Conservation (phyloP, 2,888 invertebrate genomes). For the Caenorhabditis macrosperma region DNA sequence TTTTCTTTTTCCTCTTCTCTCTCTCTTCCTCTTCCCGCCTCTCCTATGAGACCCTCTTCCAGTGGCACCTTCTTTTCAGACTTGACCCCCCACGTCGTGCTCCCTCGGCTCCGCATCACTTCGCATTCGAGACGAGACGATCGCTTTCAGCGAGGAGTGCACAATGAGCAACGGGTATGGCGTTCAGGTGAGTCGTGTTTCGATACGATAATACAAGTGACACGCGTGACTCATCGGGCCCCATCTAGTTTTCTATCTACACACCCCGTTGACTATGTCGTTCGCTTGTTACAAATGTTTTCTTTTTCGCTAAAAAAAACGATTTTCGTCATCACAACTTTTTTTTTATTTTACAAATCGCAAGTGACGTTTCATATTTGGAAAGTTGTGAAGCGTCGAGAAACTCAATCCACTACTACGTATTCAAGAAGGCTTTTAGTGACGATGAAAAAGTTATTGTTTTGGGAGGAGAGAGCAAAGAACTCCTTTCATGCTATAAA, state of each 20-base stretch:
- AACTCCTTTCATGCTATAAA: neutral
- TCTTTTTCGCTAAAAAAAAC: neutral
- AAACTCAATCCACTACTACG: conserved; percentile 20
- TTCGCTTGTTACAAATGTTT: neutral
- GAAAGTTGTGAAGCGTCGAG: conserved; percentile 6
- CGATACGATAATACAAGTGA: too few relatives aligned
- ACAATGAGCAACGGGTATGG: conserved; percentile 54
- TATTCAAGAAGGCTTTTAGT: conserved; percentile 26
- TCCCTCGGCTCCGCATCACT: conserved; percentile 2
- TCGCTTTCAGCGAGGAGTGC: neutral
- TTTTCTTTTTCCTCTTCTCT: neutral
- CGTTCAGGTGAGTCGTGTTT: conserved; percentile 39
- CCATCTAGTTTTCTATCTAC: neutral
- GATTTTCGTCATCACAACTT: too few relatives aligned
- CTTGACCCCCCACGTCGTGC: conserved; percentile 12
- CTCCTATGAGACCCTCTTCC: neutral
- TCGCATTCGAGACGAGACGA: conserved; percentile 6
- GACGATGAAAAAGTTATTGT: conserved; percentile 27
- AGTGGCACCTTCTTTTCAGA: conserved; percentile 16
- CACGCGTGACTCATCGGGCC: too few relatives aligned
- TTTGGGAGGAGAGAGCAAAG: conserved; percentile 1
- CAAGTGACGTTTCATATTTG: neutral
- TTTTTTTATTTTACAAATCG: too few relatives aligned
- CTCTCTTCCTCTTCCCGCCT: neutral
- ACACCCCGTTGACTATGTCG: conserved; percentile 8